Evolutionary conservation across 2,888 invertebrate species (phyloP).

Genomic region (Idaea dimidiata): DNA sequence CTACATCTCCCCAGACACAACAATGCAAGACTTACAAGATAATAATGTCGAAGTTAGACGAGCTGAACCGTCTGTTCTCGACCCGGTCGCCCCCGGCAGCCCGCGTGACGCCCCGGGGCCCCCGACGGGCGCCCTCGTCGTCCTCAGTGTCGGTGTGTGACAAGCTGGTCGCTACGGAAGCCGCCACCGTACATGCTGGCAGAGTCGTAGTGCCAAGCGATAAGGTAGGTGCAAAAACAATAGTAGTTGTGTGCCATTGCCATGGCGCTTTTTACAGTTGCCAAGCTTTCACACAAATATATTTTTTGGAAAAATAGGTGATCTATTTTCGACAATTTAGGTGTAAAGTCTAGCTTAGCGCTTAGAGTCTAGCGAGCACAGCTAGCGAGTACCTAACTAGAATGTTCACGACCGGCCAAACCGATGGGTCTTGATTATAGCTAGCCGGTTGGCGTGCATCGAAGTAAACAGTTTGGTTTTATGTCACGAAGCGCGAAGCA

Average conservation of each 20-base stretch:
- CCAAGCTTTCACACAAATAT: neutral
- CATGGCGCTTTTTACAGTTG: neutral
- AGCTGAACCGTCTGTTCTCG: constrained; percentile 51
- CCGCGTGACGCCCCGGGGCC: neutral
- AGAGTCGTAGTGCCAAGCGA: neutral
- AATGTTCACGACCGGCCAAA: no score
- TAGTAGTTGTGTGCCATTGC: neutral
- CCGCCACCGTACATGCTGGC: constrained; percentile 16
- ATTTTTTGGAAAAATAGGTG: neutral
- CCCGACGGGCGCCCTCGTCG: neutral
- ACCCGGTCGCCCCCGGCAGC: neutral
- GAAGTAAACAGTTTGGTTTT: no score
- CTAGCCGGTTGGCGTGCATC: no score
- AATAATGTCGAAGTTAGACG: constrained; percentile 68
- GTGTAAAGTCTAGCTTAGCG: no score
- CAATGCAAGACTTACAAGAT: constrained; percentile 71
- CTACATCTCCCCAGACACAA: constrained; percentile 38
- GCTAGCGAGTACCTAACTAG: no score
- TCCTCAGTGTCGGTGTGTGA: constrained; percentile 54
- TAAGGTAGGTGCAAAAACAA: neutral
- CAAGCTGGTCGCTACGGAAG: constrained; percentile 56
- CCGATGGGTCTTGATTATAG: no score
- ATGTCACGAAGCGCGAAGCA: no score
- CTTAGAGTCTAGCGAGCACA: no score
- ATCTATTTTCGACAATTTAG: constrained; percentile 3